Percentiles rank a stretch among this genome's conserved stretches.
These are phyloP conservation scores for Cyclura pinguis DNA, from an alignment of 2,797 vertebrate species.

Conservation along the genomic window DNA sequence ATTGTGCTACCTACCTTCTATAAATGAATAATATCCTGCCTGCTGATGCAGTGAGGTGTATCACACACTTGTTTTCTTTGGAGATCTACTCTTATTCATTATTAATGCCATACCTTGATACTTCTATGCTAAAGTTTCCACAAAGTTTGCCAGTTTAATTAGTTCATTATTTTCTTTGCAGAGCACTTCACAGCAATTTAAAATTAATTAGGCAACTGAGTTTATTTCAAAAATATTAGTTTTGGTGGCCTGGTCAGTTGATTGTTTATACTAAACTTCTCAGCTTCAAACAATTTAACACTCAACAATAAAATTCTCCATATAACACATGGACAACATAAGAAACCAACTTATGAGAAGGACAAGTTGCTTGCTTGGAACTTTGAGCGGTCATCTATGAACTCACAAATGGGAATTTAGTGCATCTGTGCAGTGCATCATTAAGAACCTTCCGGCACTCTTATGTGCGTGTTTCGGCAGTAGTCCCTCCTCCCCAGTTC, in stretches of 20 bases:
- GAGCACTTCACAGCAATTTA: slow-evolving; percentile 37
- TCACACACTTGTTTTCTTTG: slow-evolving; percentile 42
- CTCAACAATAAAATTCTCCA: neutral
- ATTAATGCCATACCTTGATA: slow-evolving; percentile 75
- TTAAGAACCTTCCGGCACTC: too few species aligned
- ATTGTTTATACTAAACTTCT: neutral
- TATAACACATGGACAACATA: slow-evolving; percentile 30
- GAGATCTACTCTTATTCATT: slow-evolving; percentile 74
- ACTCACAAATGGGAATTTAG: too few species aligned
- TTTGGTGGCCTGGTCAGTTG: fast-evolving
- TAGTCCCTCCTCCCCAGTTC: too few species aligned
- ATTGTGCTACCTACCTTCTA: fast-evolving
- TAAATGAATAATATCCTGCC: slow-evolving; percentile 52
- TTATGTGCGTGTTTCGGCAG: too few species aligned
- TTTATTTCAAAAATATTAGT: neutral
- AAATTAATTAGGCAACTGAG: neutral
- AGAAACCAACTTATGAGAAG: neutral
- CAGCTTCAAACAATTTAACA: neutral
- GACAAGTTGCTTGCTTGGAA: too few species aligned
- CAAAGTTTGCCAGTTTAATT: slow-evolving; percentile 70
- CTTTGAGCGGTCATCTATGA: too few species aligned
- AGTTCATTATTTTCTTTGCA: slow-evolving; percentile 53
- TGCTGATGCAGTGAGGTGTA: slow-evolving; percentile 45
- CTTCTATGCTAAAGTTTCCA: slow-evolving; percentile 76
- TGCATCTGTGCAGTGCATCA: too few species aligned